phyloP scores from a whole-genome alignment of 2,797 vertebrate species.

The Epinephelus coioides region DNA sequence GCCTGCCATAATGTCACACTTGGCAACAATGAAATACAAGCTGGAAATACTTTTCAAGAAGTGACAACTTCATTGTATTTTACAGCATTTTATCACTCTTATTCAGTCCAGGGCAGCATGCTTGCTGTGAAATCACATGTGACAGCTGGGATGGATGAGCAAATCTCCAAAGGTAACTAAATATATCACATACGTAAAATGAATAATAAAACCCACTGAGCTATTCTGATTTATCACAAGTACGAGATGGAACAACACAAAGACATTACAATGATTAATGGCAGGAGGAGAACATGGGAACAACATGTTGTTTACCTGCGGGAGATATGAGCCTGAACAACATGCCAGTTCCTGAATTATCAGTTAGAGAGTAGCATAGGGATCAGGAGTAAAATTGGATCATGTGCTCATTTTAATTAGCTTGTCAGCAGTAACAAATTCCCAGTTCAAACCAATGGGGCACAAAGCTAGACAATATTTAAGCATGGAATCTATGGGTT shows the following conservation, averaged over 20 bases:
- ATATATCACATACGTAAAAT: constrained; percentile 48
- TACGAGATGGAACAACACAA: constrained; percentile 27
- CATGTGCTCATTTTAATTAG: not conserved
- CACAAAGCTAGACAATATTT: not conserved
- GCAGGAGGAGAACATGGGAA: not conserved
- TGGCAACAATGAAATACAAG: constrained; percentile 18
- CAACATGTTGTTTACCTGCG: constrained; percentile 30
- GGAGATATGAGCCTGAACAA: constrained; percentile 29
- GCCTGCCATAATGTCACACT: constrained; percentile 3
- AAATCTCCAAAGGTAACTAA: constrained; percentile 24
- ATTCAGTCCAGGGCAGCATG: constrained; percentile 1
- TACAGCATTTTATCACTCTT: constrained; percentile 23
- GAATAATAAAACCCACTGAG: constrained; percentile 47
- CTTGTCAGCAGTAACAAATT: not conserved
- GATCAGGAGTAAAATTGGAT: not conserved
- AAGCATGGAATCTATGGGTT: not conserved
- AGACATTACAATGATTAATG: constrained; percentile 49
- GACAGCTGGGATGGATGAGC: constrained; percentile 38
- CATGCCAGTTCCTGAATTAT: not conserved
- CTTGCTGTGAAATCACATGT: constrained; percentile 26
- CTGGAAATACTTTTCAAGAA: constrained; percentile 6
- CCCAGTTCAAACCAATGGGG: not conserved
- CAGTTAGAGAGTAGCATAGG: not conserved
- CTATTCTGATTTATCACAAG: constrained; percentile 45
- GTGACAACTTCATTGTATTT: constrained; percentile 11